Evolutionary conservation across 2,113 vertebrate species (phyloP), one percentile per base, ranked within the genome.

Genomic region (Nycticryphes semicollaris): DNA sequence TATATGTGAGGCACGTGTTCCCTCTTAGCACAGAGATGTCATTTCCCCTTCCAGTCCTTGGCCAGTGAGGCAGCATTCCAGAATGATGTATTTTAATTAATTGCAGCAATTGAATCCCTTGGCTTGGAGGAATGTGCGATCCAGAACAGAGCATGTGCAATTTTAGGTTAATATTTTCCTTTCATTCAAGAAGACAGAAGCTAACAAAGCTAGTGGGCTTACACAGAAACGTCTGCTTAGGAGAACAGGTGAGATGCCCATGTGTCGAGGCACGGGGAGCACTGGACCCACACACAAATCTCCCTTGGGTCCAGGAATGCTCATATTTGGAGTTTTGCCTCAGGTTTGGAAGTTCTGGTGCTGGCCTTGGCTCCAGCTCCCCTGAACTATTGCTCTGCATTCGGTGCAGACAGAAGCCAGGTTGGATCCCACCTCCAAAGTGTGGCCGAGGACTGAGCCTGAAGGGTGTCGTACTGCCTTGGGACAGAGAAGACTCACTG

Each of bases 21-120:
- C 59, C 45, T 68, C 84, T 80, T 9, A 94, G 84, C 47, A 86
- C 48, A 89, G 94, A 54, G 84, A 95, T 94, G 87, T n/a, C 76
- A 97, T 96, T 97, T 97, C 94, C 94, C 94, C 89, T 84, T 85
- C 54, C 82, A 93, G 92, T 56, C 91, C 93, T 85, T 96, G 97
- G 95, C 92, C 89, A 91, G 82, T 35, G 74, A 96, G 89, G 74
- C 85, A 95, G 66, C 96, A 96, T 98, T 97, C 96, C 96, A 96
- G 69, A 86, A 84, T 94, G 92, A 97, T 97, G 96, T 57, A 91
- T 91, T 97, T 97, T 96, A 98, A 97, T 97, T 97, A 95, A 96
- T 81, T 94, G 92, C 93, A 97, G 96, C 95, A 93, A 94, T 83
- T 96, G 84, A 94, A 93, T 74, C 92, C 82, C 87, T 93, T 94